A percentile compares a stretch with the other conserved stretches of the same genome.
Conservation (phyloP, 2,888 invertebrate genomes). For the Adineta ricciae region DNA sequence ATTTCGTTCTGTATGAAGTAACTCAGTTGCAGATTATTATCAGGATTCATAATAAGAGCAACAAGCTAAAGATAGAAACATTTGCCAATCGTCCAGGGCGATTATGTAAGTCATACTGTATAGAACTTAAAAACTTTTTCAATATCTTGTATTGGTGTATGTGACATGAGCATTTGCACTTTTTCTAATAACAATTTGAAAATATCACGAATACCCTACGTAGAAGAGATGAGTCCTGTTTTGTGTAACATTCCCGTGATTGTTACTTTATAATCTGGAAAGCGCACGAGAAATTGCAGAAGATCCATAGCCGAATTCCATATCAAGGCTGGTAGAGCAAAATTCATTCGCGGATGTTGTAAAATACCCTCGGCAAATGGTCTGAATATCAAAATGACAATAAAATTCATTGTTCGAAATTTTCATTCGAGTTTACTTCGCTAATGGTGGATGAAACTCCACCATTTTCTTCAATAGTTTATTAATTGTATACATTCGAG, state of each 20-base stretch:
- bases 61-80: neutral
- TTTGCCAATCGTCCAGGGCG: no score
- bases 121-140: constrained; percentile 13
- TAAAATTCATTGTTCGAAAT: no score
- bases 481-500: neutral
- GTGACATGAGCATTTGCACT: neutral
- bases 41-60: neutral
- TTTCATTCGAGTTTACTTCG: neutral
- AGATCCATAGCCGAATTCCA: constrained; percentile 18
- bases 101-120: neutral
- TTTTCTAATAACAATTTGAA: constrained; percentile 10
- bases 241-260: no score
- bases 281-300: neutral
- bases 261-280: constrained; percentile 6
- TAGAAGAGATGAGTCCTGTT: no score
- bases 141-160: neutral
- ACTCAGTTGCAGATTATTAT: constrained; percentile 6
- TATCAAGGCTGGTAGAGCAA: neutral
- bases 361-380: neutral
- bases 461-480: constrained; percentile 7
- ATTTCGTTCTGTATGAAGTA: constrained; percentile 7
- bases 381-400: neutral
- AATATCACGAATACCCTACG: neutral
- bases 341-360: constrained; percentile 15
- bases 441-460: neutral